Conservation (phyloP, 2,113 vertebrate species). For the Euleptes europaea region DNA sequence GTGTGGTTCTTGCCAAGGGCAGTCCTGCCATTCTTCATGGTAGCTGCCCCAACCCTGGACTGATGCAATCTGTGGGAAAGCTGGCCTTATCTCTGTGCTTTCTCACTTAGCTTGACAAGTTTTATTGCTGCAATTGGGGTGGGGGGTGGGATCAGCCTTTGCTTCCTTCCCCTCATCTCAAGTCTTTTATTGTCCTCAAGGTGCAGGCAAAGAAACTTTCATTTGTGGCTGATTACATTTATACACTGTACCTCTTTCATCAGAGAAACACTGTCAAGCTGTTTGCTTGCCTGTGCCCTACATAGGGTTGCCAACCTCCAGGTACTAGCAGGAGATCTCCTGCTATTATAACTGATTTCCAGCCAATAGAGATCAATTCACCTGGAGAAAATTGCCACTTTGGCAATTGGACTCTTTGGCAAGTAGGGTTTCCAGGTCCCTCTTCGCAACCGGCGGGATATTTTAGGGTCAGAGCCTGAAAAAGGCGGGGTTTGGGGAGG, state of each 20-base stretch:
- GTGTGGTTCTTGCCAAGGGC: neutral
- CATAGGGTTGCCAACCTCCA: too few relatives aligned
- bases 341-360: too few relatives aligned
- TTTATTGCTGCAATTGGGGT: neutral
- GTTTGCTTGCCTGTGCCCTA: too few relatives aligned
- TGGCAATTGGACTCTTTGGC: too few relatives aligned
- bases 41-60: fast-evolving
- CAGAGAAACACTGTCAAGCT: neutral
- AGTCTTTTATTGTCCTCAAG: neutral
- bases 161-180: fast-evolving
- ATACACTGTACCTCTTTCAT: neutral
- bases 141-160: neutral
- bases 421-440: too few relatives aligned
- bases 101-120: neutral
- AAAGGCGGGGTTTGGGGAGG: too few relatives aligned
- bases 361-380: too few relatives aligned
- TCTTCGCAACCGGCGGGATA: too few relatives aligned
- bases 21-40: neutral
- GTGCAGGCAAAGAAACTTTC: fast-evolving
- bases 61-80: neutral
- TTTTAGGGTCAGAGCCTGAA: too few relatives aligned
- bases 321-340: too few relatives aligned
- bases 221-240: neutral
- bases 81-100: neutral
- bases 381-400: too few relatives aligned